Evolutionary conservation across 2,113 vertebrate species (phyloP).

Genomic region (Etia nguti): DNA sequence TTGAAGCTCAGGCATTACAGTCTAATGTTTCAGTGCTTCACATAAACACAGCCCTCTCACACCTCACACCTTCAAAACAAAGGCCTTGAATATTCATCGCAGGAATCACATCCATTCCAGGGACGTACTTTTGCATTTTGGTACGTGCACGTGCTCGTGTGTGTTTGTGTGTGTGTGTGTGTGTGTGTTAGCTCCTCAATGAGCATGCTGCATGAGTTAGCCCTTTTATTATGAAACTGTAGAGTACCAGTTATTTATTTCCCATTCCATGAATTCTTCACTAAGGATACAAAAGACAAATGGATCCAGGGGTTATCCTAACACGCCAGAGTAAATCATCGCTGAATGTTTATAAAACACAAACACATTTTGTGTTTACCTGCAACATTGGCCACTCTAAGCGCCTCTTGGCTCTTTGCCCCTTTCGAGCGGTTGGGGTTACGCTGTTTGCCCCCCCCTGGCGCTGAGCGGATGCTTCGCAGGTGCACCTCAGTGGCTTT

Average conservation of each 20-base stretch:
- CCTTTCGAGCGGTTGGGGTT: slow-evolving; percentile 88
- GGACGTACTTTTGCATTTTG: background rate
- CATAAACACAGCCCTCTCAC: slow-evolving; percentile 55
- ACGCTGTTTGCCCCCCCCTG: slow-evolving; percentile 79
- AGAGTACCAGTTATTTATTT: background rate
- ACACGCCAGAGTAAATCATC: background rate
- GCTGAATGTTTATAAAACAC: background rate
- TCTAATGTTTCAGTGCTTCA: slow-evolving; percentile 43
- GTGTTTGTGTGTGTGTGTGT: background rate
- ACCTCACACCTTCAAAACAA: slow-evolving; percentile 55
- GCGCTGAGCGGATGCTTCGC: slow-evolving; percentile 86
- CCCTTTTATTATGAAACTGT: background rate
- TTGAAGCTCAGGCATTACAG: slow-evolving; percentile 1
- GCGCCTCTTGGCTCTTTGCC: slow-evolving; percentile 87
- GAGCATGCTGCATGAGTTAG: background rate
- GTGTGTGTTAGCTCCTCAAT: background rate
- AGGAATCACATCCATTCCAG: background rate
- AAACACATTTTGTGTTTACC: slow-evolving; percentile 62
- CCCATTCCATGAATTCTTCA: slow-evolving; percentile 9
- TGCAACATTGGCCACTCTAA: slow-evolving; percentile 85
- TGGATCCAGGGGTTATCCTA: background rate
- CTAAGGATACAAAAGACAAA: background rate
- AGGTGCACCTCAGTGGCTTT: slow-evolving; percentile 96
- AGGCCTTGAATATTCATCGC: background rate
- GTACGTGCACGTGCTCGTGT: background rate